Evolutionary conservation across 2,113 vertebrate species (phyloP).

Genomic region (Morone saxatilis): DNA sequence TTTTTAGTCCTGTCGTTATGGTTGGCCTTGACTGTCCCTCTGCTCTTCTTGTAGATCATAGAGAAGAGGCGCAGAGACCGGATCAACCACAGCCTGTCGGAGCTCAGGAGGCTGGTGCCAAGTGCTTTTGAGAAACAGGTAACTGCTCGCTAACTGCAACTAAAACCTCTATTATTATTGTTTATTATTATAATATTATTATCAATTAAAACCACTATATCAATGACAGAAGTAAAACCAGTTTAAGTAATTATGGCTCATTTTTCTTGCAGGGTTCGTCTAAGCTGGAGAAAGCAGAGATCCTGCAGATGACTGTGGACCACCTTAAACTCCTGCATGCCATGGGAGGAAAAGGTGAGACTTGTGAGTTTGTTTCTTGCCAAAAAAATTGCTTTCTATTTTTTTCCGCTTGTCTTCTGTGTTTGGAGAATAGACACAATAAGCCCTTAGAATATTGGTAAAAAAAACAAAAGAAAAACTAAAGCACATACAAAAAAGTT

Average conservation of each 20-base stretch:
- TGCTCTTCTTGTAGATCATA: slow-evolving; percentile 86
- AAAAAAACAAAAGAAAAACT: not conserved
- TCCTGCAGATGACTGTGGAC: slow-evolving; percentile 97
- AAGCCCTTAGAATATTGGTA: not conserved
- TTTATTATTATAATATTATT: not conserved
- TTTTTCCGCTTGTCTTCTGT: not conserved
- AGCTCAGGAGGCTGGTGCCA: slow-evolving; percentile 93
- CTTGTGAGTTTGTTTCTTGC: not conserved
- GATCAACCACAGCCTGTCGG: slow-evolving; percentile 96
- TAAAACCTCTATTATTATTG: not conserved
- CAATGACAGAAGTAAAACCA: not conserved
- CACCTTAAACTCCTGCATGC: slow-evolving; percentile 95
- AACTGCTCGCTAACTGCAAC: not conserved
- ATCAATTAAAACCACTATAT: not conserved
- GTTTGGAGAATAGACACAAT: not conserved
- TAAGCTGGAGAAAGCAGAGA: slow-evolving; percentile 96
- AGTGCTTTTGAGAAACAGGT: slow-evolving; percentile 96
- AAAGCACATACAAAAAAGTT: too few species aligned
- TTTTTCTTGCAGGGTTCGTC: slow-evolving; percentile 89
- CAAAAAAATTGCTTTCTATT: not conserved
- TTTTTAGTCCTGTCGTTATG: slow-evolving; percentile 7
- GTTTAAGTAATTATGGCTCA: not conserved
- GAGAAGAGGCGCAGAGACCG: slow-evolving; percentile 95
- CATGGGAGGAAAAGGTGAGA: slow-evolving; percentile 91
- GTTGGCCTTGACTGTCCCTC: slow-evolving; percentile 13